Evolutionary conservation across 1,140 invertebrate species (phyloP).

Genomic region (Drosophila micromelanica): DNA sequence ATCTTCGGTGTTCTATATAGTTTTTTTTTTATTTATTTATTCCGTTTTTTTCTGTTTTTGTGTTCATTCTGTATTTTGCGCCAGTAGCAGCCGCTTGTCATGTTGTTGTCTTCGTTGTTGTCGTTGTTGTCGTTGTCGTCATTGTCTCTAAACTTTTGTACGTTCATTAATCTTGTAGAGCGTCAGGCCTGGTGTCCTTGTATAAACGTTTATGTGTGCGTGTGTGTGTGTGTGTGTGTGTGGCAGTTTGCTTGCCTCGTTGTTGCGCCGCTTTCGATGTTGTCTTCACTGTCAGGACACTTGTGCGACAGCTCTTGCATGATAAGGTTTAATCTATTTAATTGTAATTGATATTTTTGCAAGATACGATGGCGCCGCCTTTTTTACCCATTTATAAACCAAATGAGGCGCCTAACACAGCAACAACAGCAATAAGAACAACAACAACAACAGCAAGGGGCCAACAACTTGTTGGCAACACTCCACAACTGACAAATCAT

Average conservation of each 20-base stretch:
- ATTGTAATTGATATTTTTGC: conserved; percentile 82
- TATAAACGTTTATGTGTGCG: conserved; percentile 34
- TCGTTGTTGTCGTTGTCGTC: conserved; percentile 51
- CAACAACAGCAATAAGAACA: conserved; percentile 51
- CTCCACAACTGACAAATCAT: conserved; percentile 56
- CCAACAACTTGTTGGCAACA: conserved; percentile 60
- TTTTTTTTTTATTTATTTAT: neutral
- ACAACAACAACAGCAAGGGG: conserved; percentile 31
- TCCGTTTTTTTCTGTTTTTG: conserved; percentile 6
- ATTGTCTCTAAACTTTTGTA: conserved; percentile 82
- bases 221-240: conserved; percentile 44
- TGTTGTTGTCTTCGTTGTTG: conserved; percentile 43
- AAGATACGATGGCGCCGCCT: conserved; percentile 61
- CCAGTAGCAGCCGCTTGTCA: conserved; percentile 32
- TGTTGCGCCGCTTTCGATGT: conserved; percentile 50
- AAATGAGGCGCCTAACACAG: conserved; percentile 73
- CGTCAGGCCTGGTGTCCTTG: conserved; percentile 33
- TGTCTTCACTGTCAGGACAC: conserved; percentile 67
- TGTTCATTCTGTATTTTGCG: conserved; percentile 32
- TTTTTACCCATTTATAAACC: conserved; percentile 69
- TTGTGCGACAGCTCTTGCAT: conserved; percentile 82
- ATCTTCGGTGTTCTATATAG: neutral
- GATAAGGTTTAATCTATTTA: conserved; percentile 83
- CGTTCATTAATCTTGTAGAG: conserved; percentile 82
- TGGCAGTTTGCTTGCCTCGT: conserved; percentile 55